A percentile compares a stretch with the other conserved stretches of the same genome.
These are phyloP conservation scores for Crocidura indochinensis DNA, from an alignment of 2,797 vertebrate genomes.

Conservation along the genomic window DNA sequence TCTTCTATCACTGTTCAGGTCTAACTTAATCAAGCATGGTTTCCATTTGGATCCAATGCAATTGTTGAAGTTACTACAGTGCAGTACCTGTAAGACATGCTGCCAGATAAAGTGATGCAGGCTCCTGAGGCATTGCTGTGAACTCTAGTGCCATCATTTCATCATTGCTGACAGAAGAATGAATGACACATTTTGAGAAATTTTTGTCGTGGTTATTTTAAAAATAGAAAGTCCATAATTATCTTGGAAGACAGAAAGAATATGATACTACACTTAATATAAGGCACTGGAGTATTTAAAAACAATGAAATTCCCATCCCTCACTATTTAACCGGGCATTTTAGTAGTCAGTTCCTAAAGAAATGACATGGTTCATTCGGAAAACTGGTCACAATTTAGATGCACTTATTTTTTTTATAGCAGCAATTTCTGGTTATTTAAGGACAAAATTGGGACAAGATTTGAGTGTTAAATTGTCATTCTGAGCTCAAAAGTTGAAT, in stretches of 20 bases:
- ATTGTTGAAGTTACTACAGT: background rate
- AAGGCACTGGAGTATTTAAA: constrained; percentile 52
- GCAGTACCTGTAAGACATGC: background rate
- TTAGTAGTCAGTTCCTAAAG: constrained; percentile 69
- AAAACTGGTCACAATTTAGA: constrained; percentile 77
- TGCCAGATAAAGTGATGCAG: fast-evolving
- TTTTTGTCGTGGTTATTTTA: constrained; percentile 19
- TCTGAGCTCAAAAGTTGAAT: constrained; percentile 75
- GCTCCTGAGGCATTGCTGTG: background rate
- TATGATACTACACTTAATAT: constrained; percentile 26
- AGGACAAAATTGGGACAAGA: constrained; percentile 71
- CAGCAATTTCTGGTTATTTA: constrained; percentile 79
- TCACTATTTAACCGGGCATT: constrained; percentile 27
- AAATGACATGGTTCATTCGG: constrained; percentile 71
- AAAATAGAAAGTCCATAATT: constrained; percentile 39
- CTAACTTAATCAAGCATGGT: background rate
- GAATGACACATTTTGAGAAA: background rate
- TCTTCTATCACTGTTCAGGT: background rate
- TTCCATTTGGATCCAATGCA: background rate
- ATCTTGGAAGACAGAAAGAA: constrained; percentile 24
- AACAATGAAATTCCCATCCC: constrained; percentile 15
- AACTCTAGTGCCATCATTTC: background rate
- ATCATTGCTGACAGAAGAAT: background rate
- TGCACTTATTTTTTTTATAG: constrained; percentile 70
- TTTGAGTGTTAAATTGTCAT: constrained; percentile 75